A percentile compares a stretch with the other conserved stretches of the same genome.
Conservation (phyloP, 2,888 invertebrate species). For the Dicyrtoma fusca region DNA sequence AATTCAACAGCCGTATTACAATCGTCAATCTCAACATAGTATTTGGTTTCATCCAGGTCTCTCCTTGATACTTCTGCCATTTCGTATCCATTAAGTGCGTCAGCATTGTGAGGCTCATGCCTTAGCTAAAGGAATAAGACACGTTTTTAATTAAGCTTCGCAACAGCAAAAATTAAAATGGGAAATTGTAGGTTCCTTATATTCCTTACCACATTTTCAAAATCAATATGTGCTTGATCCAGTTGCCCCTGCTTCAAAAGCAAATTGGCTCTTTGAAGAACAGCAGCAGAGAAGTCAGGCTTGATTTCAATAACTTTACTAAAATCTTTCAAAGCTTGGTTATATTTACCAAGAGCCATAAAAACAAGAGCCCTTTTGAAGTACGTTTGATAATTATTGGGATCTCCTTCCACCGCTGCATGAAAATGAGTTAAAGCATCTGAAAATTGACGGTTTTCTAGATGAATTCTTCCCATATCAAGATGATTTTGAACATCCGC, state of each 20-base stretch:
- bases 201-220: slow-evolving; percentile 79
- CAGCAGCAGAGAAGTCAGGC: slow-evolving; percentile 84
- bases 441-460: slow-evolving; percentile 88
- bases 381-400: slow-evolving; percentile 91
- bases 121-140: slow-evolving; percentile 62
- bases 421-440: slow-evolving; percentile 98
- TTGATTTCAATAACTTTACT: slow-evolving; percentile 90
- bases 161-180: slow-evolving; percentile 13
- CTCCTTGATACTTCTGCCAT: slow-evolving; percentile 69
- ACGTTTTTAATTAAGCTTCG: too few species aligned
- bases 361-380: slow-evolving; percentile 96
- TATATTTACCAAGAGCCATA: slow-evolving; percentile 92
- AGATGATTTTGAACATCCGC: slow-evolving; percentile 89
- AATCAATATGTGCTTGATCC: slow-evolving; percentile 79
- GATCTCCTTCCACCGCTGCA: slow-evolving; percentile 96
- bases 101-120: slow-evolving; percentile 75
- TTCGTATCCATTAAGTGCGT: slow-evolving; percentile 72
- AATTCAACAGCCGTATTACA: slow-evolving; percentile 67
- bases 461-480: slow-evolving; percentile 87
- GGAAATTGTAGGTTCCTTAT: background rate
- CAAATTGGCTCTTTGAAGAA: slow-evolving; percentile 81
- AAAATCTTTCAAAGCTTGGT: slow-evolving; percentile 92
- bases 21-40: slow-evolving; percentile 66
- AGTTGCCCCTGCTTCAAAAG: slow-evolving; percentile 87
- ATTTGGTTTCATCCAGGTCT: slow-evolving; percentile 69